These are phyloP conservation scores for Reinhardtius hippoglossoides DNA, from an alignment of 2,113 vertebrate species.

Conservation along the genomic window DNA sequence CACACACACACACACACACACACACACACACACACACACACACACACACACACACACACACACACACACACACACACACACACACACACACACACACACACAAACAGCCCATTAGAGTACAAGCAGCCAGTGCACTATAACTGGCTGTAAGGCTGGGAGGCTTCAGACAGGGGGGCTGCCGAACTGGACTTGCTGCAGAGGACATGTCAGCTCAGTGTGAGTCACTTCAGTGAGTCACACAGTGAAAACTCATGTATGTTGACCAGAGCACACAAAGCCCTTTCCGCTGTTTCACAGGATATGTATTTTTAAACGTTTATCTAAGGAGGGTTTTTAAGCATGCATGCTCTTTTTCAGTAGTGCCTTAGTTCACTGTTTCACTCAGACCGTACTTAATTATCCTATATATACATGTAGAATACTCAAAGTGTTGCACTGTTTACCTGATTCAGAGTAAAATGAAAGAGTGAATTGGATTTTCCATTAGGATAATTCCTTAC, in stretches of 20 bases:
- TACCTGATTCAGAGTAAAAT: background rate
- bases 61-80: background rate
- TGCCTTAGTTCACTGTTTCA: background rate
- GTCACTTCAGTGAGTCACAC: conserved; percentile 36
- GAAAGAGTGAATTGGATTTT: background rate
- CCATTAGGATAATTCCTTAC: background rate
- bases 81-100: background rate
- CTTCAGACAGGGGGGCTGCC: background rate
- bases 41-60: too few species aligned
- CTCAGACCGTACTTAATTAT: background rate
- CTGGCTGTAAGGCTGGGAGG: background rate
- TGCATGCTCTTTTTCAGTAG: background rate
- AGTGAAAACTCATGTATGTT: conserved; percentile 13
- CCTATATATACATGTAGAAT: too few species aligned
- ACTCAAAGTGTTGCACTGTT: too few species aligned
- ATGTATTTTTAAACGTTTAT: conserved; percentile 33
- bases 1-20: background rate
- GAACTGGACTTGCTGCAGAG: background rate
- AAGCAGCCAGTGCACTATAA: too few species aligned
- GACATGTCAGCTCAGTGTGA: conserved; percentile 27
- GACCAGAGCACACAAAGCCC: background rate
- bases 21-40: background rate
- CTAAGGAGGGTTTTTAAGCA: background rate
- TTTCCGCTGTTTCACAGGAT: conserved; percentile 14
- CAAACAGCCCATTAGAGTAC: background rate